Evolutionary conservation across 2,888 invertebrate genomes (phyloP).

Genomic region (Hipparchia semele): DNA sequence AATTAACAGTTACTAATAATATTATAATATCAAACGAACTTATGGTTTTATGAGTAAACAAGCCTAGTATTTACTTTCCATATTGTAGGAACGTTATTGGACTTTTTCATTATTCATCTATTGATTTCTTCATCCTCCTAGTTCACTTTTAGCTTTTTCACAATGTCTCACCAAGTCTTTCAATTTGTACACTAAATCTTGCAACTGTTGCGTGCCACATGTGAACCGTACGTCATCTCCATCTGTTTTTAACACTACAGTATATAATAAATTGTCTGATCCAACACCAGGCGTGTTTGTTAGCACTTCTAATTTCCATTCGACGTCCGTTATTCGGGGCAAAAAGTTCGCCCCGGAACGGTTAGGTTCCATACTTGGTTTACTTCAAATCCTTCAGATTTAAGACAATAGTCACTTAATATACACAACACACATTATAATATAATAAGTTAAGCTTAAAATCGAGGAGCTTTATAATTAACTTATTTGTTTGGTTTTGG

Average conservation of each 20-base stretch:
- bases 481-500: background rate
- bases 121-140: conserved; percentile 49
- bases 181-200: conserved; percentile 86
- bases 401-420: background rate
- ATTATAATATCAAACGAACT: background rate
- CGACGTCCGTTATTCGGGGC: conserved; percentile 82
- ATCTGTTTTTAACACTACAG: conserved; percentile 70
- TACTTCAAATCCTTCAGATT: background rate
- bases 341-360: conserved; percentile 48
- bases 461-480: background rate
- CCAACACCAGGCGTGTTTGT: conserved; percentile 70
- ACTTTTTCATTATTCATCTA: background rate
- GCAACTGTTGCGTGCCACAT: conserved; percentile 85
- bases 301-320: conserved; percentile 84
- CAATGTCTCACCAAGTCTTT: conserved; percentile 86
- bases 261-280: conserved; percentile 73
- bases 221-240: conserved; percentile 82
- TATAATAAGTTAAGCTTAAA: background rate
- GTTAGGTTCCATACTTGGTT: conserved; percentile 37
- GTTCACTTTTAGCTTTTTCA: conserved; percentile 76
- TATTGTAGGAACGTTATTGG: background rate
- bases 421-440: background rate
- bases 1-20: background rate
- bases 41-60: conserved; percentile 2
- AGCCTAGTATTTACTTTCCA: conserved; percentile 18